Base-by-base conservation (phyloP, 1,140 invertebrate genomes). In the Drosophila simulans region DNA sequence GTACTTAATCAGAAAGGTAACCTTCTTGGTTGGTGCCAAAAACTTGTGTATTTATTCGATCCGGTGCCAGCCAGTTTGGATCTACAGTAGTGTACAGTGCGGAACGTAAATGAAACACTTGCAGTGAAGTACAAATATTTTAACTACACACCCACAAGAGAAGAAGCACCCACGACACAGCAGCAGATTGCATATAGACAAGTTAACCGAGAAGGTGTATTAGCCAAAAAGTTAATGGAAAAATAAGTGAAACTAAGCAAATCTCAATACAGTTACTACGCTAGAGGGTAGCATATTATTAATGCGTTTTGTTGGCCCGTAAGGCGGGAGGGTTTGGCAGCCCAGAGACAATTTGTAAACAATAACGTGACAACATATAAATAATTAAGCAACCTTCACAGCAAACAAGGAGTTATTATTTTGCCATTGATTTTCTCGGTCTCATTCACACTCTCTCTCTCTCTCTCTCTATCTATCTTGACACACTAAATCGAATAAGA, bases 51-150 rank as follows among this genome's bases (percentile, higher is more conserved):
- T 59, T 34, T 45, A 35, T 43, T 22, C 46, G 49, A 62, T 35
- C 31, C 34, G 54, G 20, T 43, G 20, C 20, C 60, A 64, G 56
- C 17, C 56, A 15, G 37, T 46, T 35, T 12, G 56, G 40, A 31
- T 40, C 12, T 25, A 63, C 35, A 51, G 37, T 20, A 43, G 22
- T 49, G 45, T 62, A 57, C 72, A 68, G 72, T 64, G 48, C 64
- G 56, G 45, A 52, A 72, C 65, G 75, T 78, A 79, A 78, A 72
- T 78, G 27, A 78, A 78, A 89, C 76, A 89, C 84, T 88, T 89
- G 76, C 83, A 88, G 71, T 65, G 63, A 89, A 89, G 84, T 89
- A 89, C 84, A 89, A 88, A 85, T 80, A 80, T 80, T 65, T 80
- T 80, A 85, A 73, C 52, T 55, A 63, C 42, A 76, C 49, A 49